Evolutionary conservation across 2,888 invertebrate species (phyloP).

Genomic region (Alsophila aescularia): DNA sequence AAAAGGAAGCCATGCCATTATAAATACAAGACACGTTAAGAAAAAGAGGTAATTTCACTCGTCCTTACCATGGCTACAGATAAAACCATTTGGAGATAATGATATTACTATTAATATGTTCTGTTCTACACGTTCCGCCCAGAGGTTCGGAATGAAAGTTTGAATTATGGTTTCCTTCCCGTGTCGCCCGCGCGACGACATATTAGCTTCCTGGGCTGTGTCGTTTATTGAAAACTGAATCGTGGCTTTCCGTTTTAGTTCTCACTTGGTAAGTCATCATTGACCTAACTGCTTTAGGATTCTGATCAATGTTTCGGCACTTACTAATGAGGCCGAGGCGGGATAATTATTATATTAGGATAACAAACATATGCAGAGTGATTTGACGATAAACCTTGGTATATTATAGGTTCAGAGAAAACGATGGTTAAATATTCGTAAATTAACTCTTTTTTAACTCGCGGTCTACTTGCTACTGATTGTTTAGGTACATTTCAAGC

Average conservation of each 20-base stretch:
- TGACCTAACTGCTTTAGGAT: no score
- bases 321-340: no score
- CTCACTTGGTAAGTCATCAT: no score
- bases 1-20: neutral
- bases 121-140: conserved; percentile 12
- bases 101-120: conserved; percentile 26
- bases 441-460: no score
- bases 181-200: conserved; percentile 36
- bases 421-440: no score
- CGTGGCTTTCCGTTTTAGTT: neutral
- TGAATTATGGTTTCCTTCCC: conserved; percentile 45
- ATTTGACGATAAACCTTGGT: no score
- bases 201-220: conserved; percentile 42
- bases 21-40: neutral
- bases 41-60: conserved; percentile 5
- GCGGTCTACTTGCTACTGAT: no score
- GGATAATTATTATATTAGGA: no score
- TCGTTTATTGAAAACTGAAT: conserved; percentile 6
- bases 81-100: conserved; percentile 21
- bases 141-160: conserved; percentile 36
- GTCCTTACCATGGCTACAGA: conserved; percentile 2
- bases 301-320: no score
- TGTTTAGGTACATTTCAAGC: no score
- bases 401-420: no score
- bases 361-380: no score